Evolutionary conservation across 1,140 invertebrate genomes (phyloP), one percentile per base, ranked within the genome.

Genomic region (Cylas formicarius): DNA sequence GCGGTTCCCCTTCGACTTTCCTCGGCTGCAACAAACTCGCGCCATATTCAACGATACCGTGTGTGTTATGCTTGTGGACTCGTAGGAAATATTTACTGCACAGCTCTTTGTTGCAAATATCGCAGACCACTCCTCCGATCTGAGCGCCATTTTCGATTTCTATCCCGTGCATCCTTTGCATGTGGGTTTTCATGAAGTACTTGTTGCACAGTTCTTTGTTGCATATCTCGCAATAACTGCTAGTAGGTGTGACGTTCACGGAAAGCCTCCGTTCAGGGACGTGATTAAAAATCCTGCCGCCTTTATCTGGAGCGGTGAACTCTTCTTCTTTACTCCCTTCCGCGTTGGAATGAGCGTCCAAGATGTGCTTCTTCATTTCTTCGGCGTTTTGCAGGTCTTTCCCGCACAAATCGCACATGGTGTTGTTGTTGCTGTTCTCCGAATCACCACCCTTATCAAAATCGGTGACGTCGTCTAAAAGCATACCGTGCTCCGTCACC

Each of bases 151-250:
- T 88, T 66, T 93, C 90, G 26, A 96, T 86, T 60, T 93, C 90
- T 43, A 99, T 95, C 10, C 94, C 93, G 66, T 99, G 96, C 87
- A 98, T 97, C 65, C 97, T 86, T 56, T 97, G 84, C 90, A 99
- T 99, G 70, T 99, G 96, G 0, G 94, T 98, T 64, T 97, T 93
- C 83, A 99, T 92, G 65, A 99, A 99, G 62, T 99, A 99, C 67
- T 99, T 99, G 71, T 99, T 99, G 70, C 96, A 99, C 21, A 97
- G 68, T 67, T 98, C 94, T 71, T 99, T 99, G 69, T 98, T 97
- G 69, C 97, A 99, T 44, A 99, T 95, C 64, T 97, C 93, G 67
- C 97, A 99, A 60, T 93, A 97, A 58, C 92, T 92, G 31, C 82
- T 86, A 0, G 80, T 82, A 0, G 74, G 82, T 9, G 81, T 76